Evolutionary conservation across 2,797 vertebrate species (phyloP).

Genomic region (Paguma larvata): DNA sequence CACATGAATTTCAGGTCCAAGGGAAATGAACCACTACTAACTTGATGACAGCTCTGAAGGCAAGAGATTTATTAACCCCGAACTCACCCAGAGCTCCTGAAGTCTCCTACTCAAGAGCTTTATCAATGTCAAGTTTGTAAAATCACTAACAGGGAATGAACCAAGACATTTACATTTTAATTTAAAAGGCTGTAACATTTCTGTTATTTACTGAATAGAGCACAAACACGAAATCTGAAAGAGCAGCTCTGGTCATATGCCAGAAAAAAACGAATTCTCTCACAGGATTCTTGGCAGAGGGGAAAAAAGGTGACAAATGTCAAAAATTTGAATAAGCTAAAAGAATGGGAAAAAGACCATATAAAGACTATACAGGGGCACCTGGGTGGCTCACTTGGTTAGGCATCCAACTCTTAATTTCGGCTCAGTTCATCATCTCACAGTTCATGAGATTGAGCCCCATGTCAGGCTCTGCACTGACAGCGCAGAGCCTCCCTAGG

Average conservation of each 20-base stretch:
- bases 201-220: neutral
- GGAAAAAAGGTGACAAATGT: neutral
- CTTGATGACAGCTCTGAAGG: conserved; percentile 8
- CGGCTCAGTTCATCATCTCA: no score
- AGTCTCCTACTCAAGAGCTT: neutral
- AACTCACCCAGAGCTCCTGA: neutral
- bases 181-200: conserved; percentile 21
- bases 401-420: no score
- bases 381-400: no score
- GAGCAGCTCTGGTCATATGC: neutral
- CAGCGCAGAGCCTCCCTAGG: no score
- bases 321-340: neutral
- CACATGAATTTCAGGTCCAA: neutral
- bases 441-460: no score
- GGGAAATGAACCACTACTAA: conserved; percentile 16
- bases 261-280: neutral
- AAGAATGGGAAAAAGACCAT: neutral
- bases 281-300: neutral
- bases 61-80: neutral
- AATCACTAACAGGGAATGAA: neutral
- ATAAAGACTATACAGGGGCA: neutral
- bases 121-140: conserved; percentile 24
- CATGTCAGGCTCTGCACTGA: no score
- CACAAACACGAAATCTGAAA: conserved; percentile 51
- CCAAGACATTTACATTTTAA: conserved; percentile 23